Percentiles rank a stretch among this genome's conserved stretches.
These are phyloP conservation scores for Ovis canadensis DNA, from an alignment of 2,113 vertebrate species.

Conservation along the genomic window DNA sequence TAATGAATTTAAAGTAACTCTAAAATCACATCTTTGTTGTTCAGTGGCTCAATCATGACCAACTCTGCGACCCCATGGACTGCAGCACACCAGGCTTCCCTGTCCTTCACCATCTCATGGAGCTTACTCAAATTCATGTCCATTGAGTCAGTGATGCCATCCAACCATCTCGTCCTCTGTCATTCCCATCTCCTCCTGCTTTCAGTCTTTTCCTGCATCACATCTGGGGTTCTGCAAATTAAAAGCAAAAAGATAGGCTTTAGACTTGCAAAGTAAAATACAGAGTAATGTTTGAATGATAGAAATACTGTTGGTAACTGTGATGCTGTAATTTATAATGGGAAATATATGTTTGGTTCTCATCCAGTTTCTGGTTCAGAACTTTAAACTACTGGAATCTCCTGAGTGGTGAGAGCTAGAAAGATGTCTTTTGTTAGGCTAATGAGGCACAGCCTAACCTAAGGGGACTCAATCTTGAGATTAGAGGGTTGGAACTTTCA, in stretches of 20 bases:
- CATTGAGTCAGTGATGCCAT: not conserved
- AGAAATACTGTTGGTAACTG: not conserved
- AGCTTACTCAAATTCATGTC: not conserved
- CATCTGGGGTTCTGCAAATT: not conserved
- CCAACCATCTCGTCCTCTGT: not conserved
- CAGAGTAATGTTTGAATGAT: not conserved
- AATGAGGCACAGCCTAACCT: not conserved
- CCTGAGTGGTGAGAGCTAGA: not conserved
- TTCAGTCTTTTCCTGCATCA: not conserved
- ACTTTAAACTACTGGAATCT: not conserved
- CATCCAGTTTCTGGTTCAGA: not conserved
- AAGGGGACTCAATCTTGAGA: not conserved
- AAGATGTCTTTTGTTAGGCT: not conserved
- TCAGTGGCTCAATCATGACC: not conserved
- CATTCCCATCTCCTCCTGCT: not conserved
- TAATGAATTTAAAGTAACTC: not conserved
- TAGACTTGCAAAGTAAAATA: not conserved
- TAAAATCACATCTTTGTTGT: not conserved
- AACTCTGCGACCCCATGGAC: not conserved
- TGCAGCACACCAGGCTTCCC: not conserved
- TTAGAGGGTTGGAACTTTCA: not conserved
- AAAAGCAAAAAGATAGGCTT: not conserved
- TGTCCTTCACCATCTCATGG: not conserved
- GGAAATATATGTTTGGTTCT: not conserved
- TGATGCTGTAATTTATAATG: not conserved